Percentiles rank a stretch among this genome's conserved stretches.
phyloP scores from a whole-genome alignment of 2,888 invertebrate species.

The Dynastes maya region DNA sequence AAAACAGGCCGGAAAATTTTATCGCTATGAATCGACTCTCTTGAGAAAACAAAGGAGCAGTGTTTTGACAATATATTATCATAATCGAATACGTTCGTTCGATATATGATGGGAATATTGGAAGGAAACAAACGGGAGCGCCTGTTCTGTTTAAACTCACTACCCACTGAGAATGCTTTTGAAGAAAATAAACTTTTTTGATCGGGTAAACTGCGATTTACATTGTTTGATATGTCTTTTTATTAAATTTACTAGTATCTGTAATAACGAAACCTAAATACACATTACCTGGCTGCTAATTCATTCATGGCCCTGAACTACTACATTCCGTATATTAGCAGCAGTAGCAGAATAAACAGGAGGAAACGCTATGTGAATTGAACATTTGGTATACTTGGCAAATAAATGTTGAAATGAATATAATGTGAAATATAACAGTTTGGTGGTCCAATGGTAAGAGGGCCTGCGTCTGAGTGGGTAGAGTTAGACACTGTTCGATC shows the following conservation, averaged over 20 bases:
- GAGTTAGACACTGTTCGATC: no score
- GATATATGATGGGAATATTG: not conserved
- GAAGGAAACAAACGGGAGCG: not conserved
- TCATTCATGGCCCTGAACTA: no score
- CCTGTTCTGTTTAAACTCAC: not conserved
- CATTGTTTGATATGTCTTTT: not conserved
- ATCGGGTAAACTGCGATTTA: not conserved
- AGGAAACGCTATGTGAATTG: no score
- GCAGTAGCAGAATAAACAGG: no score
- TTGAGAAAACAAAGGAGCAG: not conserved
- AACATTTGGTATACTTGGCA: no score
- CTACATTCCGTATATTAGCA: no score
- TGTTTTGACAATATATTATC: constrained; percentile 27
- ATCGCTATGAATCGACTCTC: constrained; percentile 7
- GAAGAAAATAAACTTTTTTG: constrained; percentile 2
- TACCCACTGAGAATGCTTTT: not conserved
- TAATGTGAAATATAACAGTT: no score
- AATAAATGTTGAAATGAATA: no score
- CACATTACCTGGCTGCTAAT: no score
- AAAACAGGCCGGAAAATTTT: not conserved
- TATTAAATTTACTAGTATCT: not conserved
- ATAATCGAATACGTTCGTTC: constrained; percentile 1
- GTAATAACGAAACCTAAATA: no score
- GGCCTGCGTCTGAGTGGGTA: no score
- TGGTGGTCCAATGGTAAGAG: no score